A percentile compares a stretch with the other conserved stretches of the same genome.
phyloP scores from a whole-genome alignment of 2,797 vertebrate genomes.

The Scleropages formosus region DNA sequence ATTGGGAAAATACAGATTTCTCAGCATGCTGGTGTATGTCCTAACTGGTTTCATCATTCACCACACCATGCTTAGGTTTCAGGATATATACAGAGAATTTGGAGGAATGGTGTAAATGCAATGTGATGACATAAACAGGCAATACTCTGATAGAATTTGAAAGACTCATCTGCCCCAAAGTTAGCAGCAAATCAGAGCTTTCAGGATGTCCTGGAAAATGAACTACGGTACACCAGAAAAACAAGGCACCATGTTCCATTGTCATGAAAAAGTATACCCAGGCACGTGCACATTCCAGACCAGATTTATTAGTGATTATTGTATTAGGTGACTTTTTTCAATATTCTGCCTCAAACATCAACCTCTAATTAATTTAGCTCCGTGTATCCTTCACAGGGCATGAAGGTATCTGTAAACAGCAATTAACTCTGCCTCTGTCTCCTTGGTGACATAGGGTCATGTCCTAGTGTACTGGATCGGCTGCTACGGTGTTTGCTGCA shows the following conservation, averaged over 20 bases:
- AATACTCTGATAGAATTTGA: background rate
- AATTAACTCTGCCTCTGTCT: slow-evolving; percentile 7
- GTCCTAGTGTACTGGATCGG: slow-evolving; percentile 22
- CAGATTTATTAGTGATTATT: slow-evolving; percentile 55
- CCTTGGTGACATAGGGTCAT: background rate
- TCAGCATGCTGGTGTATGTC: background rate
- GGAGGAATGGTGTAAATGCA: slow-evolving; percentile 6
- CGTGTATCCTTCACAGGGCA: slow-evolving; percentile 4
- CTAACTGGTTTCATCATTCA: background rate
- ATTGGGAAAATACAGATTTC: background rate
- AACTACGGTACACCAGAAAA: background rate
- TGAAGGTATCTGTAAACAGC: slow-evolving; percentile 22
- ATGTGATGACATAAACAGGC: slow-evolving; percentile 8
- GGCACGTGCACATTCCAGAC: slow-evolving; percentile 61
- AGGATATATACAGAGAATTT: background rate
- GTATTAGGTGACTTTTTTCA: slow-evolving; percentile 52
- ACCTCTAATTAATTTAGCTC: slow-evolving; percentile 6
- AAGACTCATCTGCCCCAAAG: background rate
- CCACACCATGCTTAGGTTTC: background rate
- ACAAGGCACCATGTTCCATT: slow-evolving; percentile 49
- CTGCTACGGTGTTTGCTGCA: background rate
- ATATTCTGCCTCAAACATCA: slow-evolving; percentile 45
- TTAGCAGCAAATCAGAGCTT: background rate
- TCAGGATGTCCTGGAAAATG: background rate
- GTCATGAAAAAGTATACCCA: slow-evolving; percentile 55